A percentile compares a stretch with the other conserved stretches of the same genome.
Evolutionary conservation across 2,113 vertebrate genomes (phyloP).

Genomic region (Tenrec ecaudatus): DNA sequence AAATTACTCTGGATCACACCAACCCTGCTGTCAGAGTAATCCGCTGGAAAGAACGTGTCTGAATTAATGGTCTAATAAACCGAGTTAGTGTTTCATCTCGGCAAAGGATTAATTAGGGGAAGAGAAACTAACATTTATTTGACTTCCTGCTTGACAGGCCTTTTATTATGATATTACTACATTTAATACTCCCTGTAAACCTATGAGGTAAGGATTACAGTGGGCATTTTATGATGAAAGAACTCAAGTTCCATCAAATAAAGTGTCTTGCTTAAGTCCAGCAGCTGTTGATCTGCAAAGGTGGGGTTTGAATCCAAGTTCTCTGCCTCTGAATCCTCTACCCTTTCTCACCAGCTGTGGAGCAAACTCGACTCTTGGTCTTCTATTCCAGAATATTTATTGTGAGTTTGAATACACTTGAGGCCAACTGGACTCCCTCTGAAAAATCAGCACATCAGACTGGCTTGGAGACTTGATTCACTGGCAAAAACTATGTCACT

Average conservation of each 20-base stretch:
- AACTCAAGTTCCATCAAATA: not conserved
- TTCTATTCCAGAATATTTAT: slow-evolving; percentile 21
- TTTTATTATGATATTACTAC: slow-evolving; percentile 65
- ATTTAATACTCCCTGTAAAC: slow-evolving; percentile 44
- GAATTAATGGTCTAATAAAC: slow-evolving; percentile 66
- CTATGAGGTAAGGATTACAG: not conserved
- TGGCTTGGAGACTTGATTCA: not conserved
- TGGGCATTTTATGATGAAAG: slow-evolving; percentile 30
- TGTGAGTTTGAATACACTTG: not conserved
- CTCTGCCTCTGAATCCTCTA: not conserved
- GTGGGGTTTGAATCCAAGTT: not conserved
- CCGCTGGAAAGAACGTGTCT: slow-evolving; percentile 61
- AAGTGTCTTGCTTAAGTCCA: not conserved
- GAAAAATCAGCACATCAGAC: slow-evolving; percentile 23
- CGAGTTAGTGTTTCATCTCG: not conserved
- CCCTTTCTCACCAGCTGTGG: not conserved
- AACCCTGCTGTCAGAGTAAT: slow-evolving; percentile 55
- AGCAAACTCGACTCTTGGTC: not conserved
- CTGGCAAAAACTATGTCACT: not conserved
- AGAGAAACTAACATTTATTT: slow-evolving; percentile 75
- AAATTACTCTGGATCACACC: slow-evolving; percentile 63
- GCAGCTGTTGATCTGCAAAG: not conserved
- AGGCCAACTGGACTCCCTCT: not conserved
- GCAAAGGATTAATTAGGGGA: slow-evolving; percentile 65
- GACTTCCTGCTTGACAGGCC: slow-evolving; percentile 57